Evolutionary conservation across 2,888 invertebrate genomes (phyloP).

Genomic region (Aporophyla nigra): DNA sequence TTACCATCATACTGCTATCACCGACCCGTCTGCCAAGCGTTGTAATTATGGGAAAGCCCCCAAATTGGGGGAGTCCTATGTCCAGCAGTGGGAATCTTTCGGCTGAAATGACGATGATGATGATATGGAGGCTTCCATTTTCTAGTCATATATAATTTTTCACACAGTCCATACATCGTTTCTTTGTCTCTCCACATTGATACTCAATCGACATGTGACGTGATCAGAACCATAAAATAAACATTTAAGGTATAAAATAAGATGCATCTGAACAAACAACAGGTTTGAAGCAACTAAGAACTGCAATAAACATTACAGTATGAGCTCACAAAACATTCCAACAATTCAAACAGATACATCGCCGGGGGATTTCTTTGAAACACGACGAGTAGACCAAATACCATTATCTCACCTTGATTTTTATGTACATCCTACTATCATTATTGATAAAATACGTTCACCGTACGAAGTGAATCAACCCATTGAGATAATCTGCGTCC

Average conservation of each 20-base stretch:
- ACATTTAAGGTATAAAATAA: slow-evolving; percentile 15
- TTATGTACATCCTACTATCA: slow-evolving; percentile 17
- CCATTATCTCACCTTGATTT: slow-evolving; percentile 48
- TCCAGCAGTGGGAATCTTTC: no score
- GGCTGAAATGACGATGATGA: no score
- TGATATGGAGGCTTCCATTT: no score
- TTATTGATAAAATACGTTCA: slow-evolving; percentile 54
- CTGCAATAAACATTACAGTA: slow-evolving; percentile 19
- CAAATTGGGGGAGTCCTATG: no score
- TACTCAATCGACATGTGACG: background rate
- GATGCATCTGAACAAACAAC: slow-evolving; percentile 38
- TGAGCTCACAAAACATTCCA: slow-evolving; percentile 31
- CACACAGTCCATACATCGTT: background rate
- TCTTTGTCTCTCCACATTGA: background rate
- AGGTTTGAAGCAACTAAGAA: slow-evolving; percentile 19
- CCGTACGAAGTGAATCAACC: slow-evolving; percentile 48
- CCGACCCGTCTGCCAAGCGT: no score
- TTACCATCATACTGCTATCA: no score
- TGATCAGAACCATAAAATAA: slow-evolving; percentile 15
- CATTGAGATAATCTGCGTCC: slow-evolving; percentile 54
- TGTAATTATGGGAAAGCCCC: no score
- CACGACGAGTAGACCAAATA: slow-evolving; percentile 3
- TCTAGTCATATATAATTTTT: background rate
- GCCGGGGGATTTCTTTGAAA: slow-evolving; percentile 33
- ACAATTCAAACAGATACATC: slow-evolving; percentile 15